Base-by-base conservation (phyloP, 2,113 vertebrate genomes). In the Narcine bancroftii region DNA sequence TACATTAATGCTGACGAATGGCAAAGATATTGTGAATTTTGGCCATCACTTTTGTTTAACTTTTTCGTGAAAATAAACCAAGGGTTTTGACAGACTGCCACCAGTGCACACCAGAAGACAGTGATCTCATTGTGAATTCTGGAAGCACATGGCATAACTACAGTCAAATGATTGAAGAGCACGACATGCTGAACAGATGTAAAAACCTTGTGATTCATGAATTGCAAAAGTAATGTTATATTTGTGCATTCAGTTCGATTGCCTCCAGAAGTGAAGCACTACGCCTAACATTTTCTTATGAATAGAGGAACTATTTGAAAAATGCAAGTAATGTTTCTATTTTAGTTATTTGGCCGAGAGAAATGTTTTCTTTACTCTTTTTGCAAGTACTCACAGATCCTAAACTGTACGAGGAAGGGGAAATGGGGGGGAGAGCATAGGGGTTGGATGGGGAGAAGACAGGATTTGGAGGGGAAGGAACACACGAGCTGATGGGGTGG, bases 201-300 rank as follows among this genome's bases (percentile, higher is more conserved):
- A 95, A 95, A 95, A 94, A 93, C 94, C 89, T 24, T 95, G 93
- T 95, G 95, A 96, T 95, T 96, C 94, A 94, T 93, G 93, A 93
- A 39, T 93, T 95, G 96, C 95, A 96, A 94, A 95, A 95, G 94
- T 95, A 95, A 94, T 94, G 94, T 96, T 95, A 94, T 95, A 93
- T 94, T 95, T 95, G 94, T 93, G 94, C 95, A 96, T 69, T 96
- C 95, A 96, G 95, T 93, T 94, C 95, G 95, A 95, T 96, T 97
- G 97, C 95, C 94, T 42, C 95, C 96, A 95, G 96, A 96, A 97
- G 97, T 97, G 96, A 97, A 97, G 96, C 96, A 97, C 97, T 96
- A 96, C 96, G 95, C 95, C 96, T 94, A 92, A 95, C 95, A 96
- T 97, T 97, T 97, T 97, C 96, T 96, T 97, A 96, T 96, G 94